Evolutionary conservation across 2,888 invertebrate species (phyloP), one percentile per base, ranked within the genome.

Genomic region (Drosophila histrio): DNA sequence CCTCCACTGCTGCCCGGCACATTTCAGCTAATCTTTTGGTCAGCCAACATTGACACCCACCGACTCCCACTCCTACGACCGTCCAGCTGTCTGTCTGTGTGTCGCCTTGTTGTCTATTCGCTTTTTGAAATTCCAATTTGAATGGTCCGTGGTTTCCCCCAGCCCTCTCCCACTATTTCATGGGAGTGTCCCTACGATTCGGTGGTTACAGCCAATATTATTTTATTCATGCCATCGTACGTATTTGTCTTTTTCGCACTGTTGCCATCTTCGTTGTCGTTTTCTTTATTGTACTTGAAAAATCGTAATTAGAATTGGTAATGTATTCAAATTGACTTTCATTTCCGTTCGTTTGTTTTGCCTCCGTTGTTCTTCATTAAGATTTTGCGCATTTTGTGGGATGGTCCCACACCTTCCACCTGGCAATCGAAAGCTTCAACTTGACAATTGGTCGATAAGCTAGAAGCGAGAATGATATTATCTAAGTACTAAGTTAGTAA

Each of bases 241-340:
- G 49, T 77, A 72, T 71, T 79, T 70, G 78, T 72, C 72, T 68
- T 65, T 54, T 74, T 62, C 49, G 53, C 54, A 17, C 52, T 76
- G 59, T 66, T 59, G 67, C 52, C 54, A 34, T 59, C 61, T 43
- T 50, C 38, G 36, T 58, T 63, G 50, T 68, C 71, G 66, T 46
- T 57, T 59, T 60, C 60, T 46, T 71, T 67, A 65, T 72, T 88
- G 84, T 86, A 67, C 87, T 87, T 86, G 87, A 84, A 79, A 87
- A 88, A 84, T 88, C 88, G 87, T 86, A 85, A 86, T 86, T 86
- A 86, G 85, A 86, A 86, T 86, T 86, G 85, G 82, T 88, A 88
- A 86, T 88, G 85, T 86, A 86, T 86, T 86, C 85, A 86, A 86
- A 86, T 86, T 88, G 82, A 80, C 85, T 84, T 85, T 85, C 85